phyloP scores from a whole-genome alignment of 2,113 vertebrate species.

The Lethenteron camtschaticum region DNA sequence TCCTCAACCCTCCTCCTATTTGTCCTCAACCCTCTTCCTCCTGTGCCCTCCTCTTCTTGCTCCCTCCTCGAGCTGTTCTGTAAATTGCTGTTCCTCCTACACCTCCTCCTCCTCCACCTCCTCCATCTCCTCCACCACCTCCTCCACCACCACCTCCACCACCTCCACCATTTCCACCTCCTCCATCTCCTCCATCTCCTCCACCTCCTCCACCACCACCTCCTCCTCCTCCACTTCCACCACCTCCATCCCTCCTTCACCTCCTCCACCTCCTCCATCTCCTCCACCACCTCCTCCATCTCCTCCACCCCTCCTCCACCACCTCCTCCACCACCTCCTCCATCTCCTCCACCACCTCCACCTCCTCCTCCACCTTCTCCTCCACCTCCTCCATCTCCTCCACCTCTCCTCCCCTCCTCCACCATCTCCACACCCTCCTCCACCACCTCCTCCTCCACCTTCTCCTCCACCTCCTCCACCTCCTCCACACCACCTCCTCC shows the following conservation, averaged over 20 bases:
- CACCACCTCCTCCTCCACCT: conserved; percentile 12
- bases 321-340: conserved; percentile 9
- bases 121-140: too few relatives aligned
- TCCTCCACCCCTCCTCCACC: conserved; percentile 8
- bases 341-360: not conserved
- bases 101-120: too few relatives aligned
- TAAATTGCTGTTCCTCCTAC: too few relatives aligned
- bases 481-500: conserved; percentile 3
- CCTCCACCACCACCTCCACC: not conserved
- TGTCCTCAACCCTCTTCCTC: too few relatives aligned
- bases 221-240: not conserved
- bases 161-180: not conserved
- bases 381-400: conserved; percentile 7
- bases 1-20: too few relatives aligned
- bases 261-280: not conserved
- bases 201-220: too few relatives aligned
- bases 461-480: conserved; percentile 12
- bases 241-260: conserved; percentile 6
- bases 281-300: conserved; percentile 5
- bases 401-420: conserved; percentile 11
- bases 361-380: accelerated
- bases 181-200: too few relatives aligned
- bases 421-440: conserved; percentile 16
- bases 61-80: too few relatives aligned
- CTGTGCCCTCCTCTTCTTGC: too few relatives aligned